Evolutionary conservation across 2,888 invertebrate genomes (phyloP), one percentile per base, ranked within the genome.

Genomic region (Sinhomidia bicolor): DNA sequence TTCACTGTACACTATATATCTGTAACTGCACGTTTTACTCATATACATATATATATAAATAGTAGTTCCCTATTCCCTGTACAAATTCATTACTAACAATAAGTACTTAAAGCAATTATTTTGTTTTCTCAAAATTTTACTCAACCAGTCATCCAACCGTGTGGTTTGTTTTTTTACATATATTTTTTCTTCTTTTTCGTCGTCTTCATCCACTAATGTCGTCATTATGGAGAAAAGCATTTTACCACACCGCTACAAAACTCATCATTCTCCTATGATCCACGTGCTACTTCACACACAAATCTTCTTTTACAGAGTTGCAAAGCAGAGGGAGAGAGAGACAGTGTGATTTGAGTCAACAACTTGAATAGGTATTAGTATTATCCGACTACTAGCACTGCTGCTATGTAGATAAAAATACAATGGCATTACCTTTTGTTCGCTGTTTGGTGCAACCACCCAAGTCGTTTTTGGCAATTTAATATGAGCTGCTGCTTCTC

Each of bases 381-480:
- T 23, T 29, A 62, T 62, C 62, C 62, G 6, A 6, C 14, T 7
- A 23, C 23, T 71, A 51, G 26, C 36, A 36, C 36, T 29, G 29
- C 17, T 10, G 17, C 36, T 12, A 17, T 41, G 29, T 44, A 32
- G 10, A 76, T 76, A 36, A 51, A 76, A 76, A 2, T 51, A 51
- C 47, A 68, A 14, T 23, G 10, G 0, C 44, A 26, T 29, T 12
- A 26, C n/a, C n/a, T n/a, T n/a, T 60, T 23, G 29, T 83, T 29
- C 14, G 12, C 44, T 51, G 51, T 32, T 60, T 47, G 68, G 78
- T 85, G 85, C 79, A 85, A 29, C 65, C 65, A 65, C 41, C 78
- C 85, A 62, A 78, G 78, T 62, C 78, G 62, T 60, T 85, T 85
- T 57, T 76, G 47, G 74, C 84, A 84, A 65, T 85, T 65, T 85